phyloP scores from a whole-genome alignment of 1,140 invertebrate genomes.

The Brachionus plicatilis region DNA sequence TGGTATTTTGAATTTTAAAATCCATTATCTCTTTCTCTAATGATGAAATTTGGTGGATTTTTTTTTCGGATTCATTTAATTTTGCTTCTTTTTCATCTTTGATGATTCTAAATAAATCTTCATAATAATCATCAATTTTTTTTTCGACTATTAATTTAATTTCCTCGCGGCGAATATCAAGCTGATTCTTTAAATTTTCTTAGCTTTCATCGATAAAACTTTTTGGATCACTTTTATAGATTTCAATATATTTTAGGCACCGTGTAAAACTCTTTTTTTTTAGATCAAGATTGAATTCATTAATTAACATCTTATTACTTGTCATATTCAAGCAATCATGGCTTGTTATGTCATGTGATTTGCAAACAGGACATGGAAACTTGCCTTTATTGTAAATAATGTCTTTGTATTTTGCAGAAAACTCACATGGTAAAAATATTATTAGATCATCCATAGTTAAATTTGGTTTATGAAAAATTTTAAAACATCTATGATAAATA shows the following conservation, averaged over 20 bases:
- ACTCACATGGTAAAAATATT: not conserved
- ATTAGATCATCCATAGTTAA: too few species aligned
- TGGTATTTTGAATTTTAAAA: not conserved
- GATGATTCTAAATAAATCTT: not conserved
- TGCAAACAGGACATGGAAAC: not conserved
- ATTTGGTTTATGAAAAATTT: too few species aligned
- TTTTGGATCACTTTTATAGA: not conserved
- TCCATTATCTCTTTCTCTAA: not conserved
- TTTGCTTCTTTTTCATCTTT: not conserved
- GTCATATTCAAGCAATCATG: not conserved
- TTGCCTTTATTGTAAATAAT: not conserved
- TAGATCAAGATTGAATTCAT: not conserved
- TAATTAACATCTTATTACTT: not conserved
- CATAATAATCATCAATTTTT: conserved; percentile 7
- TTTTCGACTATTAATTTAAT: not conserved
- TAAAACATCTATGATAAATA: too few species aligned
- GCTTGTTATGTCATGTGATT: not conserved
- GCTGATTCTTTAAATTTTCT: not conserved
- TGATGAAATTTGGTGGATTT: not conserved
- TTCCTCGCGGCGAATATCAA: not conserved
- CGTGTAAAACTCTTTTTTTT: not conserved
- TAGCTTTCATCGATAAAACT: not conserved
- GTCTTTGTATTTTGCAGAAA: not conserved
- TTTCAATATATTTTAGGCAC: not conserved
- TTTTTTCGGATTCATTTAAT: not conserved